phyloP scores from a whole-genome alignment of 1,140 invertebrate genomes.

The Brachionus koreanus region DNA sequence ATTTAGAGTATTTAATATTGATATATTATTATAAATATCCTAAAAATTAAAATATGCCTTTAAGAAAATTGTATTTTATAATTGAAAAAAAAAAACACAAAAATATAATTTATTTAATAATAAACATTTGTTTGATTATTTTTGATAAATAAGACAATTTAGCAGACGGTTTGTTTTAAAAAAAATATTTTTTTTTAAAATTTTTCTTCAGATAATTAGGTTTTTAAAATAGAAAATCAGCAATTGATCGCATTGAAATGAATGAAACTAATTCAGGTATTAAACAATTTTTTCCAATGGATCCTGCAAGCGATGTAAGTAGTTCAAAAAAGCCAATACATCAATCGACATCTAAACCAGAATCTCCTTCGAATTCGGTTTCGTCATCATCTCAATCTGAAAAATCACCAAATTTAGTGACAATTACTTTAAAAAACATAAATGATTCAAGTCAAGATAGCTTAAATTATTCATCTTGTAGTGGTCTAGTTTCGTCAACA shows the following conservation, averaged over 20 bases:
- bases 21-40: no score
- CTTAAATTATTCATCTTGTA: not conserved
- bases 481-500: not conserved
- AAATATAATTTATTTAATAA: no score
- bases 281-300: not conserved
- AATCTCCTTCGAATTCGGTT: not conserved
- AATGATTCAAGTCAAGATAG: not conserved
- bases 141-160: no score
- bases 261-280: not conserved
- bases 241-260: not conserved
- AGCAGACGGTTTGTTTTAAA: no score
- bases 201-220: no score
- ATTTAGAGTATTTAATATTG: no score
- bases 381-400: not conserved
- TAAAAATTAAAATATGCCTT: no score
- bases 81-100: no score
- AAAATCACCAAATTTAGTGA: not conserved
- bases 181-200: no score
- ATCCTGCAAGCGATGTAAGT: not conserved
- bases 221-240: no score
- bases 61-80: no score
- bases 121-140: no score
- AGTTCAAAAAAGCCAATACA: not conserved
- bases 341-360: not conserved
- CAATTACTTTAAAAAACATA: not conserved